These are phyloP conservation scores for Cyprinodon diabolis DNA, from an alignment of 2,797 vertebrate species.

Conservation along the genomic window DNA sequence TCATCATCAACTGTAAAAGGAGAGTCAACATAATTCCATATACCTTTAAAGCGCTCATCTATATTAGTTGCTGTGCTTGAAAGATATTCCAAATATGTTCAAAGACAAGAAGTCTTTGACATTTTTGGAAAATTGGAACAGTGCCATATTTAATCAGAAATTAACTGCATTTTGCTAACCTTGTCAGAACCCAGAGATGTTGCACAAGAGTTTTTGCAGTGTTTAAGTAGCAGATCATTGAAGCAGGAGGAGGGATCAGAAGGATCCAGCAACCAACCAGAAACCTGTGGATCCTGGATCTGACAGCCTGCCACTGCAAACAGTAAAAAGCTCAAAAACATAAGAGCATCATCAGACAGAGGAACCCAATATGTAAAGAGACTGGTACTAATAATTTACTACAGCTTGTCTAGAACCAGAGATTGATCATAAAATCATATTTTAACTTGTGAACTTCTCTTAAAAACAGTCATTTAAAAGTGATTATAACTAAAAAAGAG, in stretches of 20 bases:
- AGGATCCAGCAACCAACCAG: slow-evolving; percentile 91
- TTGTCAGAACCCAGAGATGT: slow-evolving; percentile 41
- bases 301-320: slow-evolving; percentile 79
- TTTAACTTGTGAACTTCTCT: too few species aligned
- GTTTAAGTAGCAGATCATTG: slow-evolving; percentile 83
- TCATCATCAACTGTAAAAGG: not conserved
- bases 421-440: too few species aligned
- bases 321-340: slow-evolving; percentile 6
- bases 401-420: not conserved
- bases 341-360: not conserved
- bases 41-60: not conserved
- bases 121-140: not conserved
- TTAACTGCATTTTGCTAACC: slow-evolving; percentile 50
- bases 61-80: not conserved
- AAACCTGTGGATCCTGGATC: slow-evolving; percentile 89
- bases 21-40: not conserved
- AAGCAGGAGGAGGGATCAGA: slow-evolving; percentile 83
- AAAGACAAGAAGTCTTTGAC: not conserved
- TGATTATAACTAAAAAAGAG: not conserved
- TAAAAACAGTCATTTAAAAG: not conserved
- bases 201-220: slow-evolving; percentile 60
- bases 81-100: not conserved
- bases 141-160: not conserved
- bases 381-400: not conserved
- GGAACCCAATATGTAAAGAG: not conserved